Base-by-base conservation (phyloP, 2,797 vertebrate species). In the Cheirogaleus major region DNA sequence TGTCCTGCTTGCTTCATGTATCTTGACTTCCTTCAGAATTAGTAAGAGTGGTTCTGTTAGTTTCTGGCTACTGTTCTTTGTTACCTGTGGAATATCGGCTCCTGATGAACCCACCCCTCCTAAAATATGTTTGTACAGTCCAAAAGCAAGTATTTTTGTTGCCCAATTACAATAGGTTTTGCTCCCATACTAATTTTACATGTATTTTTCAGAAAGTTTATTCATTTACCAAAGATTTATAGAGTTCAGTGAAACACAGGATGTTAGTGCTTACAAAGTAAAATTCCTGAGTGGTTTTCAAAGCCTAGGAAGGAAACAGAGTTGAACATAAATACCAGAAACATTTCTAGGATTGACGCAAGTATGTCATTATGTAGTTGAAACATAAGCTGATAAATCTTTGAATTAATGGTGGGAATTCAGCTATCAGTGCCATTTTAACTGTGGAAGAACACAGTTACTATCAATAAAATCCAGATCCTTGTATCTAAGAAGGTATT, bases 271-370 rank as follows among this genome's bases (percentile, higher is more conserved):
- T 95, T 95, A 90, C 59, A 76, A 55, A 70, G 41, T 90, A 84
- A 70, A 89, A 91, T 95, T 84, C 89, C 73, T 80, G 67, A 96
- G 69, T 86, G 50, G 55, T 89, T 92, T 94, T 84, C 52, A 92
- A 95, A 96, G 75, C 81, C 52, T 89, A 88, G 65, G 85, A 96
- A 96, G 76, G 93, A 91, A 95, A 70, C 65, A 76, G 81, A 93
- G 52, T 94, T 94, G 55, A 83, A 15, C 69, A 84, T 83, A 92
- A 87, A 81, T 84, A 57, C 93, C 88, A 90, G 27, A 96, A 83
- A 57, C 76, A 65, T 90, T 93, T 89, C 52, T 83, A 59, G 91
- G 35, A 67, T 96, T 87, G 48, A 89, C n/a, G 18, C 80, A 80
- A 90, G 38, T 32, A 43, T 96, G 2, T 91, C 83, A 67, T 92